Base-by-base conservation (phyloP, 1,140 invertebrate genomes). In the Choristoneura fumiferana region DNA sequence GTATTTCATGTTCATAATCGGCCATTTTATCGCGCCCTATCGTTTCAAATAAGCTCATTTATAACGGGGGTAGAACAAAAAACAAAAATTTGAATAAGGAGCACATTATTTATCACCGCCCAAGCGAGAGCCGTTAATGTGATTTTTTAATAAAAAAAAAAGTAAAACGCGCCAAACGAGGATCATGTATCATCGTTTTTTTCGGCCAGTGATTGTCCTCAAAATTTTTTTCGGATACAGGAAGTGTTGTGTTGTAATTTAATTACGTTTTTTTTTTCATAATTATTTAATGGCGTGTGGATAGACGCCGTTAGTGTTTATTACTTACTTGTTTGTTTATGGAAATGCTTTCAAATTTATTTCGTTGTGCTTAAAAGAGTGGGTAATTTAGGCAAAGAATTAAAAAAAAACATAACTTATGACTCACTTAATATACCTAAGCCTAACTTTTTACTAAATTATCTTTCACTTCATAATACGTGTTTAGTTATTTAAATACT, bases 31-130 rank as follows among this genome's bases (percentile, higher is more conserved):
- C 81, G 75, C 78, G 67, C 73, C 79, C 76, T 84, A 86, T 84
- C 83, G 78, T 84, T 81, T 79, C 83, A 88, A 88, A 88, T 88
- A 88, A 88, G 83, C 85, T 88, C 83, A 88, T 88, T 88, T 85
- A 88, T 88, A 81, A 88, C 83, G 67, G 73, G 74, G 75, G 78
- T 79, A 73, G 79, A 80, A 86, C 85, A 83, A 86, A 88, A 88
- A 75, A 78, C 73, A 84, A 84, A 88, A 86, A 88, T 84, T 88
- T 88, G 85, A 88, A 88, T 88, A 88, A 88, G 84, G 84, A 88
- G 81, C 69, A 77, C 80, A 88, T 88, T 84, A 88, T 88, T 88
- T 88, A 88, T 88, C 76, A 71, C 83, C 83, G 81, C 81, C 83
- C 84, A 81, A 87, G 85, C 85, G 84, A 87, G 84, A 76, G 82